phyloP scores from a whole-genome alignment of 2,888 invertebrate species.

The Drosophila phalerata region DNA sequence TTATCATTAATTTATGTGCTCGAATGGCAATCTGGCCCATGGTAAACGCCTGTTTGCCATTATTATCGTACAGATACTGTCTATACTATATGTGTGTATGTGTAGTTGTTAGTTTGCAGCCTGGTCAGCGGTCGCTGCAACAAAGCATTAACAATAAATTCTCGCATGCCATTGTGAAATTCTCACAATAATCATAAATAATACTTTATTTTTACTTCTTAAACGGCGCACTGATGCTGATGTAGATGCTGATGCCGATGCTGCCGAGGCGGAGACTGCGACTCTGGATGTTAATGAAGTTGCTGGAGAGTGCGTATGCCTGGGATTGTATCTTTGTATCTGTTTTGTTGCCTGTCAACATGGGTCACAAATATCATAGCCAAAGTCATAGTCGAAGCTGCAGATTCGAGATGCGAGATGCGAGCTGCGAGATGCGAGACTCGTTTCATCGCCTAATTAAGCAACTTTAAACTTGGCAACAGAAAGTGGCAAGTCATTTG shows the following conservation, averaged over 20 bases:
- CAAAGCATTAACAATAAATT: slow-evolving; percentile 80
- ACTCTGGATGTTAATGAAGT: slow-evolving; percentile 68
- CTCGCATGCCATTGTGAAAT: slow-evolving; percentile 83
- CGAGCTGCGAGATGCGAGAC: slow-evolving; percentile 19
- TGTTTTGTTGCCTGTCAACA: slow-evolving; percentile 63
- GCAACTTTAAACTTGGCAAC: slow-evolving; percentile 65
- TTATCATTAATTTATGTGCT: slow-evolving; percentile 10
- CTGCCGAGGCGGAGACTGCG: not conserved
- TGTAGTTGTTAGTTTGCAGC: slow-evolving; percentile 36
- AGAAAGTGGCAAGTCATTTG: slow-evolving; percentile 76
- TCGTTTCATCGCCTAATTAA: slow-evolving; percentile 65
- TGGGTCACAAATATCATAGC: slow-evolving; percentile 64
- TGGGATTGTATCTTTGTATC: slow-evolving; percentile 3
- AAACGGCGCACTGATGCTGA: slow-evolving; percentile 59
- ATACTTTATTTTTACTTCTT: slow-evolving; percentile 80
- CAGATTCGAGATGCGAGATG: slow-evolving; percentile 10
- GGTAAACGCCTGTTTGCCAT: not conserved
- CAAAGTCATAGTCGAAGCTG: slow-evolving; percentile 4
- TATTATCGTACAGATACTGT: slow-evolving; percentile 13
- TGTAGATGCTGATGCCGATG: too few relatives aligned
- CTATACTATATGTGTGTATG: not conserved
- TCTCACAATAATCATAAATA: slow-evolving; percentile 84
- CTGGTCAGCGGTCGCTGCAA: slow-evolving; percentile 34
- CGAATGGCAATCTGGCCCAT: slow-evolving; percentile 18
- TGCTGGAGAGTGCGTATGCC: slow-evolving; percentile 44